Conservation (phyloP, 2,888 invertebrate genomes). For the Listrodromus nycthemerus region DNA sequence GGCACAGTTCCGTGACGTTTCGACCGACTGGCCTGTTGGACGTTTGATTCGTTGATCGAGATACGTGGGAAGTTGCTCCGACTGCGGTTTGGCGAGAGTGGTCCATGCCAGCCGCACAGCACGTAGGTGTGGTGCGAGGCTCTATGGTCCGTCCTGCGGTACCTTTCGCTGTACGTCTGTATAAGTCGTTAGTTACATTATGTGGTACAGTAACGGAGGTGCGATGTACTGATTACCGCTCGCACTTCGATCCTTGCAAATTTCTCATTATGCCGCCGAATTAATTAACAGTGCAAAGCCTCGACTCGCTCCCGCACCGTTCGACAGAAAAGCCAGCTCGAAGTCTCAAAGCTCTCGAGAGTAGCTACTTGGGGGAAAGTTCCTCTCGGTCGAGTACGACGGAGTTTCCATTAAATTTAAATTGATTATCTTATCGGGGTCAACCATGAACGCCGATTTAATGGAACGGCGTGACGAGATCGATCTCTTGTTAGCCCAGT, state of each 20-base stretch:
- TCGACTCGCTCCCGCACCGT: background rate
- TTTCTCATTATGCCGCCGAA: conserved; percentile 43
- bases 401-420: conserved; percentile 29
- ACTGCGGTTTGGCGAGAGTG: conserved; percentile 9
- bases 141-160: background rate
- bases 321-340: background rate
- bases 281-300: conserved; percentile 22
- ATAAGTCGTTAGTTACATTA: conserved; percentile 7
- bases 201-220: background rate
- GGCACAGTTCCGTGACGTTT: background rate
- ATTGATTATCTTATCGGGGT: conserved; percentile 35
- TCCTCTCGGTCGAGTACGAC: background rate
- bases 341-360: conserved; percentile 3
- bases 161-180: background rate
- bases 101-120: background rate
- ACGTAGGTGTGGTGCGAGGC: conserved; percentile 22
- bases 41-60: conserved; percentile 32
- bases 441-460: conserved; percentile 48
- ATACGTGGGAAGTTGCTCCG: conserved; percentile 20
- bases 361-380: conserved; percentile 28
- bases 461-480: conserved; percentile 63
- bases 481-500: conserved; percentile 65
- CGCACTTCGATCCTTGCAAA: conserved; percentile 21
- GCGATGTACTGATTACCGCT: conserved; percentile 3
- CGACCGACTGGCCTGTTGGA: conserved; percentile 5